Base-by-base conservation (phyloP, 2,113 vertebrate species). In the Capreolus pygargus region DNA sequence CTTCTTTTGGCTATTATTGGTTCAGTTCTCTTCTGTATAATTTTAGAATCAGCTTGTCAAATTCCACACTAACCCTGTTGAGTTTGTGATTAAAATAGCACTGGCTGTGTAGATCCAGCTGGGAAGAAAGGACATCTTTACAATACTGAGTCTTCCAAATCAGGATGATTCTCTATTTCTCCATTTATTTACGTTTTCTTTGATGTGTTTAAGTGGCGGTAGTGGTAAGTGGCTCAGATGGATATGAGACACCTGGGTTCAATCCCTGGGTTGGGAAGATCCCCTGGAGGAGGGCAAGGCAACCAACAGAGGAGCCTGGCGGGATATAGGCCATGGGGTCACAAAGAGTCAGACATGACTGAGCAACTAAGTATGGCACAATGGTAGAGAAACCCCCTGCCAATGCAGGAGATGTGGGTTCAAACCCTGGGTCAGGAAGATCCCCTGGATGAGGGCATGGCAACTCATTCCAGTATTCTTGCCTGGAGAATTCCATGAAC, bases 141-240 rank as follows among this genome's bases (percentile, higher is more conserved):
- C 5, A 61, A 61, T 61, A 58, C 61, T 39, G 50, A 94, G 45
- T 92, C 76, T 84, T 88, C 76, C 14, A 88, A 91, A 76, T 33
- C 84, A 95, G 74, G 84, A 82, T 55, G 55, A 23, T 57, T 17
- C 30, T 74, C 1, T 61, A 64, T 36, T 89, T 94, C 88, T 87
- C 89, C 64, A 52, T 50, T 95, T 92, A 74, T 83, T 82, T 96
- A 60, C 61, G 16, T 85, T 54, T 88, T 84, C 67, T 91, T 81
- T 91, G 39, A 54, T 85, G 23, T 91, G 45, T 90, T 82, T 60
- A 74, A 74, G 67, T 39, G 67, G n/a, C 0, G 5, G n/a, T 39
- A 74, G n/a, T 74, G 10, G 67, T 74, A 74, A n/a, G 21, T 74
- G 36, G 67, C 67, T 74, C 36, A 74, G 67, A 39, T 39, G n/a